phyloP scores from a whole-genome alignment of 1,140 invertebrate species.

The Temnothorax longispinosus region DNA sequence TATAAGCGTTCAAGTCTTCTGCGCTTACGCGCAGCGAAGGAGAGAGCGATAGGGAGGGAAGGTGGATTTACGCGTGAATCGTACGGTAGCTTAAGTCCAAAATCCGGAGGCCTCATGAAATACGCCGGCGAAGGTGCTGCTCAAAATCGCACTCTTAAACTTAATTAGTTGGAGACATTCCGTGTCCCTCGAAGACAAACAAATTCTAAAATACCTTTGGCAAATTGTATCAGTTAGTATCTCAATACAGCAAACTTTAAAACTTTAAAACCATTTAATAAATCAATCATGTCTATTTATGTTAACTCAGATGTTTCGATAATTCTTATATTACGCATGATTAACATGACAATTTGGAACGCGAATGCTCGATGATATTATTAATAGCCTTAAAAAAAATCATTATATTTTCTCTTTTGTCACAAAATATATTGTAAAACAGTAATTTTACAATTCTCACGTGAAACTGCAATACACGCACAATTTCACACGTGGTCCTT shows the following conservation, averaged over 20 bases:
- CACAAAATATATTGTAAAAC: neutral
- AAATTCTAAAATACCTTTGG: neutral
- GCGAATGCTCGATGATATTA: neutral
- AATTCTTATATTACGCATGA: neutral
- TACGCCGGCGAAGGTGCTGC: slow-evolving; percentile 15
- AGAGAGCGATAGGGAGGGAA: neutral
- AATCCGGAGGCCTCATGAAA: slow-evolving; percentile 23
- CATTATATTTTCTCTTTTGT: neutral
- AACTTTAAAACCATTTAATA: neutral
- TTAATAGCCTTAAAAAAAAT: neutral
- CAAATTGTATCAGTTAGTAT: neutral
- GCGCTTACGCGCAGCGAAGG: slow-evolving; percentile 61
- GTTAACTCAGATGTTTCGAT: neutral
- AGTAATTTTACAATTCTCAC: neutral
- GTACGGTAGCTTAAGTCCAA: slow-evolving; percentile 40
- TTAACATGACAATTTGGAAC: neutral
- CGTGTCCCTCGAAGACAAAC: neutral
- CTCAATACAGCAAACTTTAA: neutral
- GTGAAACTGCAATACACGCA: neutral
- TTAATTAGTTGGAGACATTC: slow-evolving; percentile 23
- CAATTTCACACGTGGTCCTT: neutral
- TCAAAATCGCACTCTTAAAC: slow-evolving; percentile 24
- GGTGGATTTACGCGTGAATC: slow-evolving; percentile 40
- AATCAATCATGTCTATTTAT: neutral
- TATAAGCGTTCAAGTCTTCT: slow-evolving; percentile 80